Conservation (phyloP, 2,888 invertebrate species). For the Fissipunctia ypsillon region DNA sequence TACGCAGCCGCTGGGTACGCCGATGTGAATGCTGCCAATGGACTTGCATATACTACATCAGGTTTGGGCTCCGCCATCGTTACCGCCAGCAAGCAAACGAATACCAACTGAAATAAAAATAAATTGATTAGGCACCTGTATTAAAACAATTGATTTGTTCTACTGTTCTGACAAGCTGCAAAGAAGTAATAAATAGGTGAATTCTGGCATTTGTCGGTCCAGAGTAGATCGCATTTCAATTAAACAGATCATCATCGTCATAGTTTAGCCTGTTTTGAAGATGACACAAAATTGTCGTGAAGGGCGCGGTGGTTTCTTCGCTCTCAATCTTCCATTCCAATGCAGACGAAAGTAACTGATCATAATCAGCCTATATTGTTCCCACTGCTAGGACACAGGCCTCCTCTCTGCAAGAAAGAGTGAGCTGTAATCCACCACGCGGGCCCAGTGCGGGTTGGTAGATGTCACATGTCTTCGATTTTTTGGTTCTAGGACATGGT, state of each 20-base stretch:
- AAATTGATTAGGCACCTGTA: neutral
- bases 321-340: neutral
- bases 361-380: no score
- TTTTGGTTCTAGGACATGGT: no score
- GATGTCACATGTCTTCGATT: no score
- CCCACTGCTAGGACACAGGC: no score
- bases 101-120: slow-evolving; percentile 9
- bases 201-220: neutral
- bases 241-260: neutral
- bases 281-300: neutral
- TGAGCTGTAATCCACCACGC: no score
- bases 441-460: no score
- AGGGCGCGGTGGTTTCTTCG: neutral
- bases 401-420: no score
- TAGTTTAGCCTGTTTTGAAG: neutral
- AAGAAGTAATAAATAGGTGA: neutral
- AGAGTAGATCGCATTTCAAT: neutral
- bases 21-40: neutral
- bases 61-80: neutral
- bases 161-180: neutral
- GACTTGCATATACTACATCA: neutral
- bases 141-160: neutral
- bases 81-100: neutral
- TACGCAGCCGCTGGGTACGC: neutral
- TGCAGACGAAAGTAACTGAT: neutral